Conservation (phyloP, 1,140 invertebrate species). For the Psilanteris sp. region DNA sequence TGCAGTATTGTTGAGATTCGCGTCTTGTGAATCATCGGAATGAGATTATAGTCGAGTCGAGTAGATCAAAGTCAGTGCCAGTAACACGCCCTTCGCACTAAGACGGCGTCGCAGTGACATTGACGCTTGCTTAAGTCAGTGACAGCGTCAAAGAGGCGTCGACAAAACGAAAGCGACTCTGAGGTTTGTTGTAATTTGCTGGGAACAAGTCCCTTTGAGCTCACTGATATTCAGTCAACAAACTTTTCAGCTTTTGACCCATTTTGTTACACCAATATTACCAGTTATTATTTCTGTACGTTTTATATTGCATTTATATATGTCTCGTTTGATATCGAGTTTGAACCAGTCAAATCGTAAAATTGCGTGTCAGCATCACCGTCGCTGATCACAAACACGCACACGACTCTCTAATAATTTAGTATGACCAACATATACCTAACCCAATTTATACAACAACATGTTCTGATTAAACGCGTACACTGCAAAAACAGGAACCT, state of each 20-base stretch:
- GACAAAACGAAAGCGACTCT: constrained; percentile 46
- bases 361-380: too few species aligned
- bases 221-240: constrained; percentile 33
- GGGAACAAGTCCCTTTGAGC: constrained; percentile 51
- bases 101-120: constrained; percentile 21
- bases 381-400: too few species aligned
- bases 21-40: constrained; percentile 50
- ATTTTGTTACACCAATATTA: too few species aligned
- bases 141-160: constrained; percentile 49
- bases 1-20: constrained; percentile 30
- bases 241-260: constrained; percentile 39
- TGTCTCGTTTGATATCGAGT: too few species aligned
- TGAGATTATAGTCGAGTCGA: constrained; percentile 51
- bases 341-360: too few species aligned
- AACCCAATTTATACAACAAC: too few species aligned
- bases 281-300: too few species aligned
- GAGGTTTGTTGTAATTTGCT: constrained; percentile 51
- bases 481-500: too few species aligned
- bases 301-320: too few species aligned
- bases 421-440: too few species aligned
- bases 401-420: too few species aligned
- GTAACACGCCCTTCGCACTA: constrained; percentile 31
- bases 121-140: constrained; percentile 50
- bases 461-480: too few species aligned
- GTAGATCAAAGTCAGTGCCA: constrained; percentile 60